Evolutionary conservation across 2,888 invertebrate species (phyloP), one percentile per base, ranked within the genome.

Genomic region (Julus scanicus): DNA sequence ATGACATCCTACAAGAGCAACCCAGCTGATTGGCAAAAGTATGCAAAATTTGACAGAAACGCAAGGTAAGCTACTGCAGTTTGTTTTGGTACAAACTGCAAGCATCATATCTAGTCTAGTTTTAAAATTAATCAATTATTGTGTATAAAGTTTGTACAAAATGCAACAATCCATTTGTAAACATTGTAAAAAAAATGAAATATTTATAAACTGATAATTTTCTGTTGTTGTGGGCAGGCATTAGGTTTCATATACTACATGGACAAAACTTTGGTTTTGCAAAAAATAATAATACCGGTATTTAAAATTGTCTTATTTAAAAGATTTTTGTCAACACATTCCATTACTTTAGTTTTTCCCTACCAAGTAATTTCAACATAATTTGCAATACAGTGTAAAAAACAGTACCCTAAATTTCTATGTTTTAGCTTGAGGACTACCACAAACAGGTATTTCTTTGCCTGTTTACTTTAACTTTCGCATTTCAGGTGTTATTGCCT

Each of bases 31-130:
- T 99, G 99, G 99, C 95, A 94, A 91, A 96, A 96, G 92, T 99
- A 95, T 91, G 98, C 98, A 4, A 98, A 98, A 92, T 99, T 97
- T 91, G 98, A 99, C 92, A 95, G 96, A 92, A 96, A 95, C 93
- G 80, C 80, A 20, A 95, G 96, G 97, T 97, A 92, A 92, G 86
- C 40, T n/a, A 44, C n/a, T 20, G 2, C 11, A 17, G 44, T 40
- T 85, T 17, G 39, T 44, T 37, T 13, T 11, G 37, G 37, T 8
- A 63, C n/a, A 20, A 37, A 37, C 13, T 2, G 8, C 0, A 37
- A 29, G 8, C n/a, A n/a, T n/a, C 17, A 63, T n/a, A 63, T n/a
- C 17, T n/a, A n/a, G 17, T 63, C 5, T n/a, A n/a, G 11, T 44
- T 48, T 48, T 48, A 15, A 53, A 53, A 15, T 53, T 13, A 6